Evolutionary conservation across 37 sponge, comb jelly and placozoan species (phyloP).

Genomic region (Theonella swinhoei): DNA sequence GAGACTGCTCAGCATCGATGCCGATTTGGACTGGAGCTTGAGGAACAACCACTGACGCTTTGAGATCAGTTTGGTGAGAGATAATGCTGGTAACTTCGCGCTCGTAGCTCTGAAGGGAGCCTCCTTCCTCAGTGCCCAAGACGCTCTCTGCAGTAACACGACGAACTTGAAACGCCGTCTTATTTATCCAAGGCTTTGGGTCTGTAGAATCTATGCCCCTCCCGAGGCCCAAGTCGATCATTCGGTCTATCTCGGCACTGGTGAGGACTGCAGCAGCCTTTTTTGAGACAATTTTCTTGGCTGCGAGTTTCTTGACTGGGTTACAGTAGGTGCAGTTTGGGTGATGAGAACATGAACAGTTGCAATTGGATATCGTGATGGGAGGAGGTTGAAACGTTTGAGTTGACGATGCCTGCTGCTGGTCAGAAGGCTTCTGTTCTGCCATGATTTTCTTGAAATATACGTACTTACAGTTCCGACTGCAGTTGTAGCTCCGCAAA

Average conservation of each 20-base stretch:
- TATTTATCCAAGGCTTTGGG: conserved; percentile 44
- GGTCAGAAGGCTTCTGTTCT: too few relatives aligned
- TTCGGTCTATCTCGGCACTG: conserved; percentile 12
- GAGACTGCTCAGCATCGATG: conserved; percentile 42
- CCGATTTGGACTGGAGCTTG: conserved; percentile 22
- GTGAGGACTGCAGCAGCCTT: conserved; percentile 18
- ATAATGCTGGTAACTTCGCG: conserved; percentile 28
- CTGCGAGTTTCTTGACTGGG: not conserved
- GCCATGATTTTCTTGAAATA: too few relatives aligned
- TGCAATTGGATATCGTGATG: not conserved
- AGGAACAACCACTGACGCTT: conserved; percentile 19
- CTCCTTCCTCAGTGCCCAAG: conserved; percentile 61
- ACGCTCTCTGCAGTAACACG: conserved; percentile 9
- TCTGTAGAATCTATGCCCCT: conserved; percentile 59
- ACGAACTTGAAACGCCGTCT: conserved; percentile 54
- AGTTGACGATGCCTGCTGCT: too few relatives aligned
- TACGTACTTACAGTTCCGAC: too few relatives aligned
- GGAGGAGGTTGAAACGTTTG: not conserved
- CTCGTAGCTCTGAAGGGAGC: conserved; percentile 60
- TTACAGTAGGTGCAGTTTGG: too few relatives aligned
- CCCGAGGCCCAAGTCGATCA: conserved; percentile 56
- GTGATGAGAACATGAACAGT: too few relatives aligned
- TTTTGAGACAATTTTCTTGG: not conserved
- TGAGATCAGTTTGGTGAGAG: conserved; percentile 35
- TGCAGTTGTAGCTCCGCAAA: too few relatives aligned